Percentiles rank a stretch among this genome's conserved stretches.
Evolutionary conservation across 2,113 vertebrate genomes (phyloP).

Genomic region (Lonchura striata): DNA sequence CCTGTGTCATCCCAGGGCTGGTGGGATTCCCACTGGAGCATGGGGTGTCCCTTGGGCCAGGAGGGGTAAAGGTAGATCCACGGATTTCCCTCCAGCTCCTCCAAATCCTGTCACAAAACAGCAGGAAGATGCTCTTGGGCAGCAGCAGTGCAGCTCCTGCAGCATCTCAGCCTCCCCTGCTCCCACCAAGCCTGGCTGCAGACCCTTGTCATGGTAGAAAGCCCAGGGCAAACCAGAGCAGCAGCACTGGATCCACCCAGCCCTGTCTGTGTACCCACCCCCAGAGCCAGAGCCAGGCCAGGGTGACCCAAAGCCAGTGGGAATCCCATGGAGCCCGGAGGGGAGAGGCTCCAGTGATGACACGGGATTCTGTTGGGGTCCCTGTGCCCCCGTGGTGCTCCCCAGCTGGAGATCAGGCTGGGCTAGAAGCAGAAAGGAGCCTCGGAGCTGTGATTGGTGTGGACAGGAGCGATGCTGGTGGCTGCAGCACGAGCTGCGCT

Average conservation of each 20-base stretch:
- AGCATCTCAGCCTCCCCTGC: neutral
- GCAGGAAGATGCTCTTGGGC: neutral
- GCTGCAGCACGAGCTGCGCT: rapidly evolving
- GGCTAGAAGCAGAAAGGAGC: neutral
- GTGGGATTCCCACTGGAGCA: neutral
- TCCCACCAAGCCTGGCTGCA: rapidly evolving
- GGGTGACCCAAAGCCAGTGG: rapidly evolving
- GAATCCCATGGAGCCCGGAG: rapidly evolving
- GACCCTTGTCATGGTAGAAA: neutral
- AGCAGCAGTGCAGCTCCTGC: neutral
- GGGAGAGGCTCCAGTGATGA: neutral
- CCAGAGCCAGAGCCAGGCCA: rapidly evolving
- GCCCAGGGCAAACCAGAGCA: neutral
- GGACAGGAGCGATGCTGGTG: neutral
- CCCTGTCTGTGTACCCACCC: neutral
- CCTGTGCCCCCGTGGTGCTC: neutral
- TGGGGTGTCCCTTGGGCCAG: rapidly evolving
- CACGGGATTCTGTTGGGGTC: rapidly evolving
- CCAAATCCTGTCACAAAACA: neutral
- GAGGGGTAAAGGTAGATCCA: rapidly evolving
- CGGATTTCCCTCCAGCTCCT: rapidly evolving
- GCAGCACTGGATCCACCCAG: neutral
- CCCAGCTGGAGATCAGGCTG: neutral
- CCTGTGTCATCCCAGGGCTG: neutral
- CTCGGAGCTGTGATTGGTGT: rapidly evolving